phyloP scores from a whole-genome alignment of 2,797 vertebrate genomes.

The Melanitta fusca region DNA sequence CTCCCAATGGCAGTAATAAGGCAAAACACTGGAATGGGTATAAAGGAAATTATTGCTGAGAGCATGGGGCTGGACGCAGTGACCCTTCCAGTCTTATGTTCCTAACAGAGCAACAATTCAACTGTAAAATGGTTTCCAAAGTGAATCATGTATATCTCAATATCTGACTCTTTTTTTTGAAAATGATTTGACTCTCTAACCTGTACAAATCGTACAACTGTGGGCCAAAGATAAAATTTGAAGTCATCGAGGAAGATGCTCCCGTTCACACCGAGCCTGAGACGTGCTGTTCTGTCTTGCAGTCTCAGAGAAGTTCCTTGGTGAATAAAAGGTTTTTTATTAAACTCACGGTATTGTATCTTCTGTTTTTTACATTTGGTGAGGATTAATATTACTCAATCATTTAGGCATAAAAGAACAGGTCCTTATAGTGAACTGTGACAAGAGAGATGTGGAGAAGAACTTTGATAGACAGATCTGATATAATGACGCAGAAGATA shows the following conservation, averaged over 20 bases:
- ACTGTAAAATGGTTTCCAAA: not conserved
- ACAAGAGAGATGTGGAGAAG: slow-evolving; percentile 46
- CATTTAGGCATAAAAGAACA: slow-evolving; percentile 65
- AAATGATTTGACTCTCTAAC: not conserved
- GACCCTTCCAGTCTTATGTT: not conserved
- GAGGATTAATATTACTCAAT: slow-evolving; percentile 64
- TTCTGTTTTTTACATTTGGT: slow-evolving; percentile 47
- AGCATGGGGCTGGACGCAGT: not conserved
- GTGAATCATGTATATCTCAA: slow-evolving; percentile 3
- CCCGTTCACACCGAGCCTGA: not conserved
- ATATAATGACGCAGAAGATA: slow-evolving; percentile 37
- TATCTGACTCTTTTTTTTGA: not conserved
- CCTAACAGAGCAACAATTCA: not conserved
- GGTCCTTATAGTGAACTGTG: slow-evolving; percentile 57
- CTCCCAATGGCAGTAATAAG: not conserved
- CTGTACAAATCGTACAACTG: not conserved
- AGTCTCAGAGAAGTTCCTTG: slow-evolving; percentile 1
- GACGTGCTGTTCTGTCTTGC: not conserved
- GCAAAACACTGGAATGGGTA: not conserved
- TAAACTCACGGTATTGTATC: slow-evolving; percentile 50
- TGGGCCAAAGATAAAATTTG: slow-evolving; percentile 24
- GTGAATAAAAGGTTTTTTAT: slow-evolving; percentile 55
- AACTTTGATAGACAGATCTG: slow-evolving; percentile 47
- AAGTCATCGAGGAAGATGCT: slow-evolving; percentile 48
- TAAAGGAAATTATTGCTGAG: not conserved